Evolutionary conservation across 1,140 invertebrate genomes (phyloP).

Genomic region (Penaeus vannamei): DNA sequence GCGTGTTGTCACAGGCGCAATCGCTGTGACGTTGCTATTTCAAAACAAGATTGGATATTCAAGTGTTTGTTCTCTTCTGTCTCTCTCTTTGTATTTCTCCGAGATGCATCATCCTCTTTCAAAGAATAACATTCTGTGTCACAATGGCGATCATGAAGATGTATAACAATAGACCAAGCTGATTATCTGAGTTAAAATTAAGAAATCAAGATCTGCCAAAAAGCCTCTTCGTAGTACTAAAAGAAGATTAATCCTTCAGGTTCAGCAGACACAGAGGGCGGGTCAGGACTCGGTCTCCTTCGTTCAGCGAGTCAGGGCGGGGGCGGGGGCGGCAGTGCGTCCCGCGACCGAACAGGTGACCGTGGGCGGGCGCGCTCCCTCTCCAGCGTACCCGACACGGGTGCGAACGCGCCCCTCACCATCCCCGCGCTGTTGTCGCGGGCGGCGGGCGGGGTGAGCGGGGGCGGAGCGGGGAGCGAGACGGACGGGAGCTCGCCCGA

Average conservation of each 20-base stretch:
- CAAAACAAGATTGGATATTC: neutral
- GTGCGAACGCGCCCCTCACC: constrained; percentile 76
- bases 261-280: constrained; percentile 46
- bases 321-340: constrained; percentile 31
- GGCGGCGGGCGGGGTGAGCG: constrained; percentile 68
- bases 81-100: too few relatives aligned
- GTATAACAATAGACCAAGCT: too few relatives aligned
- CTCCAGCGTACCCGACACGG: constrained; percentile 84
- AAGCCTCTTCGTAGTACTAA: neutral
- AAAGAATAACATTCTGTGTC: too few relatives aligned
- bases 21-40: neutral
- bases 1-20: too few relatives aligned
- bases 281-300: constrained; percentile 59
- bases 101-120: too few relatives aligned
- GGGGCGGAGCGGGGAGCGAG: constrained; percentile 75
- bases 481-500: constrained; percentile 78
- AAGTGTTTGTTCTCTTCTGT: neutral
- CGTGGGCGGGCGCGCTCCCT: constrained; percentile 85
- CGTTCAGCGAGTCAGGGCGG: constrained; percentile 64
- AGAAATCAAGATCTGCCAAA: neutral
- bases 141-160: too few relatives aligned
- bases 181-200: neutral
- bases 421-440: constrained; percentile 75
- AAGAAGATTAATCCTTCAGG: constrained; percentile 20
- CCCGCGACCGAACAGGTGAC: constrained; percentile 77